Percentiles rank a stretch among this genome's conserved stretches.
Conservation (phyloP, 2,797 vertebrate genomes). For the Enteromius treurensis region DNA sequence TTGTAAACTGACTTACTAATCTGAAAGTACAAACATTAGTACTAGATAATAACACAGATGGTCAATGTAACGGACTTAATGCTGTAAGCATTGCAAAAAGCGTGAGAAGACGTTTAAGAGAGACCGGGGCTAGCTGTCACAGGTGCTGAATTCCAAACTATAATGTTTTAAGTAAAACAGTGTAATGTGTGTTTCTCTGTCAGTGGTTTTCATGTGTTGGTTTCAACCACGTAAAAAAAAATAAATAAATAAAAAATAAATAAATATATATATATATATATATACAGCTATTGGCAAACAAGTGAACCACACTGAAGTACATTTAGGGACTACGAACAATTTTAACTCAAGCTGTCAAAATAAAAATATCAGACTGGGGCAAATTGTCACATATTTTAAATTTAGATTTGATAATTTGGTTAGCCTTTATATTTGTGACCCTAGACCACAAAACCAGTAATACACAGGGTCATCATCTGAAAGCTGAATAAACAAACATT, state of each 20-base stretch:
- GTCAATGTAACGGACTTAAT: conserved; percentile 15
- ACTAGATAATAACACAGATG: conserved; percentile 30
- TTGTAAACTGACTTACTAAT: conserved; percentile 8
- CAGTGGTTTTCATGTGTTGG: background rate
- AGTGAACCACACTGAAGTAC: background rate
- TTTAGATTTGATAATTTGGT: background rate
- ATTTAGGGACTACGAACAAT: background rate
- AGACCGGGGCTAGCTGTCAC: background rate
- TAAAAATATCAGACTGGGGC: background rate
- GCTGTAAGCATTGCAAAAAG: background rate
- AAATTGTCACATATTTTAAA: conserved; percentile 5
- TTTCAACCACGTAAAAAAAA: background rate
- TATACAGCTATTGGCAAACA: background rate
- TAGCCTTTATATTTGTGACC: background rate
- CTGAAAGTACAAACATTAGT: background rate
- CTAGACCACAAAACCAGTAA: too few species aligned
- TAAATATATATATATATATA: too few species aligned
- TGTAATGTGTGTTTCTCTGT: background rate
- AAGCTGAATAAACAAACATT: too few species aligned
- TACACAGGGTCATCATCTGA: too few species aligned
- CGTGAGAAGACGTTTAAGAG: background rate
- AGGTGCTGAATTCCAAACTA: background rate
- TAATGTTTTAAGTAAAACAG: background rate
- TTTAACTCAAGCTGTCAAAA: background rate
- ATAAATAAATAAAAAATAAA: too few species aligned